phyloP scores from a whole-genome alignment of 2,797 vertebrate species.

The Thripadectes ignobilis region DNA sequence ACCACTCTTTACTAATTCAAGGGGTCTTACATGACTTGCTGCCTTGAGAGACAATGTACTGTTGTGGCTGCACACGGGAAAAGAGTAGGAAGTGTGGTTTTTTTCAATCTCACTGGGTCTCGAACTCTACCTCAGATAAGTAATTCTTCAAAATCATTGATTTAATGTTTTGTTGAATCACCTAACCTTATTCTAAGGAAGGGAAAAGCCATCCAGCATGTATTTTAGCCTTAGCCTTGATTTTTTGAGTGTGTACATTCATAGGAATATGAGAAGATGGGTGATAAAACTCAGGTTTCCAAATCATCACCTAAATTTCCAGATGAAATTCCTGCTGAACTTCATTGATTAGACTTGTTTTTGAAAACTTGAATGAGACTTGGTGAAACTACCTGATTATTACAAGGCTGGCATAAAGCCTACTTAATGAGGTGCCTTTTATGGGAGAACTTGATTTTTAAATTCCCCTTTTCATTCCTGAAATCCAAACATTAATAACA shows the following conservation, averaged over 20 bases:
- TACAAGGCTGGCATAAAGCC: conserved; percentile 47
- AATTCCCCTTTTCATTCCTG: conserved; percentile 67
- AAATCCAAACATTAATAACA: conserved; percentile 54
- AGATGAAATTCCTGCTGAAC: conserved; percentile 11
- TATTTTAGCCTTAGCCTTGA: neutral
- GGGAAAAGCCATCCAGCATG: neutral
- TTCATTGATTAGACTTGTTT: conserved; percentile 35
- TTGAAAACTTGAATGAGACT: conserved; percentile 19
- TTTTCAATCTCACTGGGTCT: neutral
- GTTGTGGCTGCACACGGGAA: neutral
- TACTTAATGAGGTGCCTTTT: conserved; percentile 60
- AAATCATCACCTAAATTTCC: conserved; percentile 40
- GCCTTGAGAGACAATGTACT: neutral
- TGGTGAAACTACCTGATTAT: conserved; percentile 24
- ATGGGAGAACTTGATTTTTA: conserved; percentile 55
- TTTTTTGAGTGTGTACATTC: neutral
- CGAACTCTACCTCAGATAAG: neutral
- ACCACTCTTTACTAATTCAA: neutral
- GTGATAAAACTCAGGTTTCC: neutral
- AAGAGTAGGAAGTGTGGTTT: neutral
- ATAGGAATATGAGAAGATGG: neutral
- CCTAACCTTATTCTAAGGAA: neutral
- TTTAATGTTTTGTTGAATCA: neutral
- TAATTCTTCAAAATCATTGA: neutral
- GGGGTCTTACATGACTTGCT: neutral